Percentiles rank a stretch among this genome's conserved stretches.
Conservation (phyloP, 2,113 vertebrate species). For the Tetrao urogallus region DNA sequence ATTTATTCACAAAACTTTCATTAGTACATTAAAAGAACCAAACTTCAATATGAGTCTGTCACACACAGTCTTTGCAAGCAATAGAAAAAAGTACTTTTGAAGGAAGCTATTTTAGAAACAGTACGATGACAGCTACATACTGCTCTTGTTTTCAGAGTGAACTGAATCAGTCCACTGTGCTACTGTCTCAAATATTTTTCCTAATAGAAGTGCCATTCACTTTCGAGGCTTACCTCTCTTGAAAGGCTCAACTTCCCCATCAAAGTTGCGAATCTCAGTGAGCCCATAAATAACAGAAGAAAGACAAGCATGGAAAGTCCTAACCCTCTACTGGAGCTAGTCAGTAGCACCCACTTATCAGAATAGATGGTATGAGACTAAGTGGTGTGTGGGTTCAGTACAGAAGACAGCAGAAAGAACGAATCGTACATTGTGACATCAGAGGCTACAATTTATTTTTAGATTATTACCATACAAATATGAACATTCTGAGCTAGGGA, state of each 20-base stretch:
- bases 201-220: not conserved
- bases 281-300: conserved; percentile 22
- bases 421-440: conserved; percentile 37
- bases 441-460: conserved; percentile 54
- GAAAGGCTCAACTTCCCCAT: conserved; percentile 2
- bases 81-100: not conserved
- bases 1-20: not conserved
- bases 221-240: not conserved
- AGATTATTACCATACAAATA: conserved; percentile 42
- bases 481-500: conserved; percentile 11
- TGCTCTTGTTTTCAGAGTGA: not conserved
- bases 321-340: not conserved
- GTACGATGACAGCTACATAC: not conserved
- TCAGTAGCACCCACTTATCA: not conserved
- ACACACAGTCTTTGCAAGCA: not conserved
- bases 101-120: not conserved
- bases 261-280: conserved; percentile 3
- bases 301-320: conserved; percentile 19
- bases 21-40: not conserved
- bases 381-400: conserved; percentile 35
- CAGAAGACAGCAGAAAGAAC: not conserved
- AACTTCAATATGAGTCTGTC: not conserved
- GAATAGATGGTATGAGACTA: not conserved
- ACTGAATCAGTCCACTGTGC: not conserved
- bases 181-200: not conserved